Conservation (phyloP, 2,888 invertebrate genomes). For the Leptura quadrifasciata region DNA sequence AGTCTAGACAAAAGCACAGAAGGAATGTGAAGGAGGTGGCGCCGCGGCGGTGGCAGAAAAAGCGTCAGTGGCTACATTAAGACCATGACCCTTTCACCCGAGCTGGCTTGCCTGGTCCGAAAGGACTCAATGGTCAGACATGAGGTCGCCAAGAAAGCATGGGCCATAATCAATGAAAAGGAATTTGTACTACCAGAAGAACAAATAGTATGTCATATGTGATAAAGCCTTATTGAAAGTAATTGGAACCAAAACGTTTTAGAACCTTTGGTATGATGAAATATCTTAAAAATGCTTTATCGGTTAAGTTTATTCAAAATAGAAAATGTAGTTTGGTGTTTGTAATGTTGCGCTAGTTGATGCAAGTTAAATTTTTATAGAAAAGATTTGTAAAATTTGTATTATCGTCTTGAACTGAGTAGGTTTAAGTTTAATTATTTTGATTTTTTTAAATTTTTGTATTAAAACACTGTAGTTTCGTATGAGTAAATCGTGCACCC, state of each 20-base stretch:
- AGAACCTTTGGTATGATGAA: slow-evolving; percentile 98
- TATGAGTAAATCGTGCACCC: slow-evolving; percentile 58
- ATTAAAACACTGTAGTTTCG: slow-evolving; percentile 51
- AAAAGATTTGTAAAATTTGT: slow-evolving; percentile 48
- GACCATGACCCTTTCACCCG: slow-evolving; percentile 89
- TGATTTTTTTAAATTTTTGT: slow-evolving; percentile 43
- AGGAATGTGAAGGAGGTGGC: slow-evolving; percentile 72
- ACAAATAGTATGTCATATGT: slow-evolving; percentile 96
- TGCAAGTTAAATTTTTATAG: slow-evolving; percentile 43
- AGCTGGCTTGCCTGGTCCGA: slow-evolving; percentile 89
- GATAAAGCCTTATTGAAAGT: too few species aligned
- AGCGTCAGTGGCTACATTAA: slow-evolving; percentile 89
- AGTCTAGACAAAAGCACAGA: slow-evolving; percentile 81
- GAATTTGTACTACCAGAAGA: slow-evolving; percentile 94
- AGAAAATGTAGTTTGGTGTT: slow-evolving; percentile 51
- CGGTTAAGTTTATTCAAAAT: slow-evolving; percentile 72
- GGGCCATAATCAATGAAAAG: slow-evolving; percentile 92
- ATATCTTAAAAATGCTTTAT: slow-evolving; percentile 91
- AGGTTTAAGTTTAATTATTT: slow-evolving; percentile 54
- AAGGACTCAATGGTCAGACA: slow-evolving; percentile 89
- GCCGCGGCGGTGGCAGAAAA: slow-evolving; percentile 71
- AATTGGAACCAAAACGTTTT: slow-evolving; percentile 93
- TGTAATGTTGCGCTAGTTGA: slow-evolving; percentile 44
- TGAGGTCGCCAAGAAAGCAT: slow-evolving; percentile 92
- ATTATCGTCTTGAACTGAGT: slow-evolving; percentile 59